Percentiles rank a stretch among this genome's conserved stretches.
These are phyloP conservation scores for Ceramica pisi DNA, from an alignment of 2,888 invertebrate species.

Conservation along the genomic window DNA sequence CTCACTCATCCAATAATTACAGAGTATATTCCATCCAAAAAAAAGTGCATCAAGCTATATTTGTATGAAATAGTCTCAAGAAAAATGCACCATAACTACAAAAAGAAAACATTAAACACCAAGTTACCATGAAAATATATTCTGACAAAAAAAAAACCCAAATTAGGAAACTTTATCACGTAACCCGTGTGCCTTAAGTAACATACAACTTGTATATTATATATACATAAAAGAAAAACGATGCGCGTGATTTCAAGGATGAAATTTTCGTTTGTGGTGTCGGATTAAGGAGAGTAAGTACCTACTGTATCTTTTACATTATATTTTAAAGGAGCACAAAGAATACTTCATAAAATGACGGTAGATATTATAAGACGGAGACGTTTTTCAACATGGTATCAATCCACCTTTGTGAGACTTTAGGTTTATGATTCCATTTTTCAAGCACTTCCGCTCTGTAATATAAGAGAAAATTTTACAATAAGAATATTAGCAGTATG, in stretches of 20 bases:
- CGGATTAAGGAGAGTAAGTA: neutral
- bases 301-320: neutral
- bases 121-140: neutral
- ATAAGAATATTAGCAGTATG: neutral
- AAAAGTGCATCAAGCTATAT: too few relatives aligned
- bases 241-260: neutral
- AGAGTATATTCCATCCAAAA: too few relatives aligned
- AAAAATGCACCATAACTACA: neutral
- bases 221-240: neutral
- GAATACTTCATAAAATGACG: conserved; percentile 2
- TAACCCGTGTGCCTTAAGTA: neutral
- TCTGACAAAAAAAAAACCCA: neutral
- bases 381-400: conserved; percentile 46
- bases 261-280: too few relatives aligned
- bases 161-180: neutral
- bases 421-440: conserved; percentile 67
- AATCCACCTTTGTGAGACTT: conserved; percentile 60
- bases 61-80: neutral
- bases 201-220: neutral
- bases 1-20: too few relatives aligned
- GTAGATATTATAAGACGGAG: neutral
- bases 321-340: neutral
- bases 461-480: conserved; percentile 4
- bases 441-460: conserved; percentile 69
- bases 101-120: neutral